These are phyloP conservation scores for Calidris pygmaea DNA, from an alignment of 2,113 vertebrate species.

Conservation along the genomic window DNA sequence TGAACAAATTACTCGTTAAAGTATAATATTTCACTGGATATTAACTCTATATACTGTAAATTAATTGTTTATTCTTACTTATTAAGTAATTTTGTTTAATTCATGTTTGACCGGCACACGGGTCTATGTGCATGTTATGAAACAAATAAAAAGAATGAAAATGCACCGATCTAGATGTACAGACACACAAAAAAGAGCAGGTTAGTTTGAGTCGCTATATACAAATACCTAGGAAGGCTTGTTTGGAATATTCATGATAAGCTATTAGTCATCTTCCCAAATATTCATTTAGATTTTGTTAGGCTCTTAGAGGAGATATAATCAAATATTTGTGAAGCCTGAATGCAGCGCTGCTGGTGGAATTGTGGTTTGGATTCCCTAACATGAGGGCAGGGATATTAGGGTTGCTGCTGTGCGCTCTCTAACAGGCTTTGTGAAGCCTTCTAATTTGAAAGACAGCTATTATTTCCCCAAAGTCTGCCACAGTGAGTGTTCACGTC, in stretches of 20 bases:
- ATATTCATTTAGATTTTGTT: conserved; percentile 45
- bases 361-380: background rate
- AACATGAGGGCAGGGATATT: conserved; percentile 11
- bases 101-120: background rate
- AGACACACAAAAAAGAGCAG: background rate
- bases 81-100: background rate
- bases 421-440: conserved; percentile 17
- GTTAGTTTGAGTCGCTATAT: background rate
- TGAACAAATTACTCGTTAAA: background rate
- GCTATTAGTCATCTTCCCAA: conserved; percentile 28
- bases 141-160: background rate
- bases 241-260: conserved; percentile 27
- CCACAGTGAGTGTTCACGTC: conserved; percentile 7
- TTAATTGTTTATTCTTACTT: background rate
- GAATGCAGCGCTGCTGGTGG: background rate
- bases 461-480: conserved; percentile 43
- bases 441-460: conserved; percentile 44
- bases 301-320: conserved; percentile 17
- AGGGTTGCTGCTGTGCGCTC: background rate
- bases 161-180: background rate
- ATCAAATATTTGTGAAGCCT: conserved; percentile 43
- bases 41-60: background rate
- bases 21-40: background rate
- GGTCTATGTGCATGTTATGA: background rate
- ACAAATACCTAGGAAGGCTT: background rate